Base-by-base conservation (phyloP, 2,888 invertebrate genomes). In the Tetragonisca angustula region DNA sequence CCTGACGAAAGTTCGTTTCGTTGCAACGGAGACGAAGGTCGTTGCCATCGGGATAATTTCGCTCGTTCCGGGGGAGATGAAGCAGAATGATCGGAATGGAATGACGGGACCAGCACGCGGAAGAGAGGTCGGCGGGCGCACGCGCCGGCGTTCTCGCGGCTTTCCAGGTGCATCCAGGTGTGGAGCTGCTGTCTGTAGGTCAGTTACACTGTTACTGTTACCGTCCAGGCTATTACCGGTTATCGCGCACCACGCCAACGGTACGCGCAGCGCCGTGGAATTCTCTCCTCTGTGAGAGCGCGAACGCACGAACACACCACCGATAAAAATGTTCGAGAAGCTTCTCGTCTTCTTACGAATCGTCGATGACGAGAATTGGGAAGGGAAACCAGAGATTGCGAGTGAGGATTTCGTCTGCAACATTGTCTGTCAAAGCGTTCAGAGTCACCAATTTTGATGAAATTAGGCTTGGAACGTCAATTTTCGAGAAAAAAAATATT, bases 121-220 rank as follows among this genome's bases (percentile, higher is more conserved):
- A 27, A n/a, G 79, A 54, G 15, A 5, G 61, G 56, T 27, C n/a
- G 43, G 21, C 32, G 68, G 32, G 15, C 54, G 73, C 79, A 73
- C 79, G 68, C 78, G 65, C 56, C 65, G 6, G 24, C 72, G 79
- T 62, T 76, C 69, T 61, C 19, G 36, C 76, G 70, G 78, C 64
- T 82, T 83, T 75, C 65, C 75, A 79, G 78, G 79, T 77, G 85
- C 84, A 81, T 85, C 86, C 88, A 86, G 86, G 82, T 86, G 86
- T 79, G 87, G 81, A 81, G 84, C 80, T 73, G 88, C 80, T 73
- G 88, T 89, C 91, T 91, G 90, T 91, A 90, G 90, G 90, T 92
- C 91, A 91, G 91, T 85, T 89, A 92, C 90, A 91, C 92, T 92
- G 91, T 91, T 92, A 91, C 91, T 92, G 90, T 92, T 92, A 91